Conservation (phyloP, 2,797 vertebrate species). For the Pangasius macronema region DNA sequence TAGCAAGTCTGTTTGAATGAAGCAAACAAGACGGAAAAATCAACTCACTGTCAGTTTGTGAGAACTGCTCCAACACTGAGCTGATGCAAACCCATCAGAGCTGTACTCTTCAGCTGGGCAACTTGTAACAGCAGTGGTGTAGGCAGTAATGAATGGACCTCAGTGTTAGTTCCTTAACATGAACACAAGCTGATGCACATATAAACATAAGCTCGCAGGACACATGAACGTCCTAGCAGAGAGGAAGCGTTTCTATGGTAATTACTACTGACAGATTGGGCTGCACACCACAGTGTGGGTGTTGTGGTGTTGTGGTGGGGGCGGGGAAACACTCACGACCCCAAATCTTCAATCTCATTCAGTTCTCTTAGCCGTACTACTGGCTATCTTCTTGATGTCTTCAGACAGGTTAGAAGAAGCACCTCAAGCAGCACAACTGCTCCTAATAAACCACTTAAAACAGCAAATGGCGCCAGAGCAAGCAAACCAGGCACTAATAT, state of each 20-base stretch:
- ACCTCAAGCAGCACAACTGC: neutral
- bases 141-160: neutral
- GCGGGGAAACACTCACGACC: slow-evolving; percentile 22
- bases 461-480: slow-evolving; percentile 42
- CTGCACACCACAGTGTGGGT: slow-evolving; percentile 36
- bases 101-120: neutral
- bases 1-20: neutral
- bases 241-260: slow-evolving; percentile 21
- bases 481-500: slow-evolving; percentile 62
- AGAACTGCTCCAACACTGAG: neutral
- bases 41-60: neutral
- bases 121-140: neutral
- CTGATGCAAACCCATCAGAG: neutral
- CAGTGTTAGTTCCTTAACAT: neutral
- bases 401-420: neutral
- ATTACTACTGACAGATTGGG: slow-evolving; percentile 29
- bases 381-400: neutral
- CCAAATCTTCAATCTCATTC: slow-evolving; percentile 23
- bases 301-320: slow-evolving; percentile 21
- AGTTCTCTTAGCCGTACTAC: neutral
- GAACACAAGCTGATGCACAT: neutral
- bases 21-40: neutral
- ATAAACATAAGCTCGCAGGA: neutral
- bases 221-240: neutral
- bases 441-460: slow-evolving; percentile 8